Base-by-base conservation (phyloP, 2,113 vertebrate species). In the Corythaeola cristata region DNA sequence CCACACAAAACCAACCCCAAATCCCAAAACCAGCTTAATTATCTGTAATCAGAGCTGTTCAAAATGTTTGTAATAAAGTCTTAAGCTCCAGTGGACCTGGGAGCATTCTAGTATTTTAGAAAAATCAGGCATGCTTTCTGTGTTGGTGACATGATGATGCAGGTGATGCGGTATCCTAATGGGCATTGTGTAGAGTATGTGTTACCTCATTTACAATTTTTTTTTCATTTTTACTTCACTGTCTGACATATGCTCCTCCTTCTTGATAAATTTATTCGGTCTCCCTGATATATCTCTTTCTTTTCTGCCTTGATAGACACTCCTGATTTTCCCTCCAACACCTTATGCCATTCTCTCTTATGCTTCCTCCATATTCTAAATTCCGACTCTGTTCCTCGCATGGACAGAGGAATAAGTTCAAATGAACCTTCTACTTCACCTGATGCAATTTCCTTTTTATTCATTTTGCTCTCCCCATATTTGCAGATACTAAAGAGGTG, bases 21-120 rank as follows among this genome's bases (percentile, higher is more conserved):
- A 91, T 11, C 39, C 39, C 39, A 39, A 93, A 91, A 0, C 13
- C n/a, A 59, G 13, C 26, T 87, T 63, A 95, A 95, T 96, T 96
- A 93, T 67, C 56, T 85, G 44, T 80, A 95, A 93, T 96, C 88
- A 94, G 76, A 97, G 60, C 28, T 83, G 59, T 69, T 88, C 28
- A 91, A 89, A 96, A 83, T 77, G 32, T 77, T 91, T 89, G 26
- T 74, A 95, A 94, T 83, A 69, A 85, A 85, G 28, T 56, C 44
- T 82, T 64, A 74, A 87, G 18, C 56, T 72, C 26, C 18, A 50
- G 28, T 90, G 69, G 80, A 85, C 60, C 56, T 52, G 8, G 17
- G 15, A 96, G 55, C 5, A 74, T 44, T 90, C 69, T 58, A 92
- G 12, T 50, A 32, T 12, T 83, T 89, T 15, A 64, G 18, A 72